Evolutionary conservation across 2,888 invertebrate species (phyloP), one percentile per base, ranked within the genome.

Genomic region (Chloromyia formosa): DNA sequence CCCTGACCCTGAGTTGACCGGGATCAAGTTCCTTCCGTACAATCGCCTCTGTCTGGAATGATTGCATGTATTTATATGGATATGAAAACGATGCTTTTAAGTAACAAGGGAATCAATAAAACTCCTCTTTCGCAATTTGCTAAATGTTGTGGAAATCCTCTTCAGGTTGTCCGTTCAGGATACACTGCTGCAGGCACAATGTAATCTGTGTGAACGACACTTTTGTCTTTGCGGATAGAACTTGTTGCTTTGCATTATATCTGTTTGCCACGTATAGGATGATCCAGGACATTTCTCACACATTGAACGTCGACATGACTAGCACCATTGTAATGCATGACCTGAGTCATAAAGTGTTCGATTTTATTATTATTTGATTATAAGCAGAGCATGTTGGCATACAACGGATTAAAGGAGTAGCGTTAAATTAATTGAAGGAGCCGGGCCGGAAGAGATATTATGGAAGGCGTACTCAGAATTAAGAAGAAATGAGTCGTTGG

Each of bases 121-220:
- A 60, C 22, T 23, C 60, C 23, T 23, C 60, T 60, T 60, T 60
- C 20, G 23, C 60, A 60, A 23, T 60, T 60, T 60, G 60, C 23
- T 60, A 60, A 60, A 60, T 60, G 60, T 60, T 60, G 60, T 60
- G 60, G 60, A 60, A 60, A 60, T 60, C 60, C 23, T 22, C 60
- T 60, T 9, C 60, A 60, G 60, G 10, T 60, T 60, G 23, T 60
- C 60, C 27, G 20, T 9, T 23, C 27, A 1, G 23, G 14, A 60
- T 14, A 23, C 22, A 23, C 3, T 23, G 27, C 23, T 23, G 14
- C 10, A 23, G 23, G 23, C 20, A 22, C 58, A 58, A 58, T 18
- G 58, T 58, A 23, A 60, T 60, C 60, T 10, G 60, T 60, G 60
- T 14, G 12, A 23, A 60, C 23, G 60, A 60, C 60, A 60, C 60